phyloP scores from a whole-genome alignment of 2,113 vertebrate genomes.

The Burhinus oedicnemus region DNA sequence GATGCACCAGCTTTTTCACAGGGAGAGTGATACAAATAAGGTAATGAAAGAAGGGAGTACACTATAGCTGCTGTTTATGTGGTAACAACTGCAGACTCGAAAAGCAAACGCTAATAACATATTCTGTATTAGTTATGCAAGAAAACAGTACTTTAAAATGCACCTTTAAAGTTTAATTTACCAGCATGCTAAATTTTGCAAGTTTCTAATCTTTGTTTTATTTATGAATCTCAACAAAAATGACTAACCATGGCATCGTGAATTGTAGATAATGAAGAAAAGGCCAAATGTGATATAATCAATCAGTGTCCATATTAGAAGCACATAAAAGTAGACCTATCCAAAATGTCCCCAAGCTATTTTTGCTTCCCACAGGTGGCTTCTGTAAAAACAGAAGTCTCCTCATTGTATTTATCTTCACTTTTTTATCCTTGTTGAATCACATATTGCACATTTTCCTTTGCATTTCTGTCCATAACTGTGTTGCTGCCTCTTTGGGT shows the following conservation, averaged over 20 bases:
- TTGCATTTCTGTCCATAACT: background rate
- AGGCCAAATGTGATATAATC: background rate
- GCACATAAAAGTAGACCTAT: background rate
- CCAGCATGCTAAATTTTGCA: background rate
- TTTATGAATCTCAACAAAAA: constrained; percentile 10
- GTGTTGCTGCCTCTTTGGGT: background rate
- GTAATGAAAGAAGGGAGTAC: constrained; percentile 1
- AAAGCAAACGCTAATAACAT: background rate
- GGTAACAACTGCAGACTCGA: background rate
- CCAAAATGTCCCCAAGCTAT: background rate
- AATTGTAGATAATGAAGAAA: background rate
- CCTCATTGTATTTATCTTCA: background rate
- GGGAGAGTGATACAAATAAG: background rate
- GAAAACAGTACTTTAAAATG: background rate
- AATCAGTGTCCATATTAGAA: background rate
- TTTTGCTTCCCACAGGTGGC: background rate
- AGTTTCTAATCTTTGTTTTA: background rate
- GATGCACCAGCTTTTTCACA: background rate
- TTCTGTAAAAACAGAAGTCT: background rate
- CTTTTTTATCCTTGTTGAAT: background rate
- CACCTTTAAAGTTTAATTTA: constrained; percentile 22
- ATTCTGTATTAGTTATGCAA: constrained; percentile 1
- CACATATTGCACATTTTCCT: background rate
- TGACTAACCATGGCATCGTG: background rate
- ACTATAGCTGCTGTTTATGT: background rate